A percentile compares a stretch with the other conserved stretches of the same genome.
Conservation (phyloP, 2,888 invertebrate species). For the Sabatieria punctata region DNA sequence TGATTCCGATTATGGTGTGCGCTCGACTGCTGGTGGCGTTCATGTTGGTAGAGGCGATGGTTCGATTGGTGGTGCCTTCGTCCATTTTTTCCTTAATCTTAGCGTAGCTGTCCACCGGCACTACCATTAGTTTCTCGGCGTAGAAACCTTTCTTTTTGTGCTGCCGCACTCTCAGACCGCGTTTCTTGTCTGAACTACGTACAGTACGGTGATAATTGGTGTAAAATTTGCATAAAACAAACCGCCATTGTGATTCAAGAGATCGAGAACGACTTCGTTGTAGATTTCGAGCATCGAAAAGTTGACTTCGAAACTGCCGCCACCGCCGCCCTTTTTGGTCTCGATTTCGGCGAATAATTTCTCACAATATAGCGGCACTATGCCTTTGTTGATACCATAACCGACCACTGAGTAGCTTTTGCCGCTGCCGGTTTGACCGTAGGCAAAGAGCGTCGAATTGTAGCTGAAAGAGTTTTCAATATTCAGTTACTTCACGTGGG, state of each 20-base stretch:
- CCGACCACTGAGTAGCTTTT: slow-evolving; percentile 42
- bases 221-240: background rate
- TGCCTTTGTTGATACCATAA: slow-evolving; percentile 40
- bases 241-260: slow-evolving; percentile 32
- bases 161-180: slow-evolving; percentile 37
- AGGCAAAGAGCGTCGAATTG: slow-evolving; percentile 40
- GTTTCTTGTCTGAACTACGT: slow-evolving; percentile 21
- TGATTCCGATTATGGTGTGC: slow-evolving; percentile 40
- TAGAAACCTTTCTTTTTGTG: slow-evolving; percentile 40
- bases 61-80: slow-evolving; percentile 39
- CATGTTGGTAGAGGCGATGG: slow-evolving; percentile 41
- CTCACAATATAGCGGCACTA: slow-evolving; percentile 39
- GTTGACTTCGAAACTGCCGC: slow-evolving; percentile 33
- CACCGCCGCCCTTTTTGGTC: slow-evolving; percentile 25
- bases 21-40: slow-evolving; percentile 40
- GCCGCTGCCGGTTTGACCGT: slow-evolving; percentile 41
- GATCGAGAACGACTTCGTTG: slow-evolving; percentile 42
- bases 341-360: slow-evolving; percentile 37
- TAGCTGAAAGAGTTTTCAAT: no score
- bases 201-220: background rate
- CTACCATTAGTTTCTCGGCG: slow-evolving; percentile 36
- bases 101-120: slow-evolving; percentile 34
- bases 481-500: no score
- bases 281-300: slow-evolving; percentile 43
- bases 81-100: slow-evolving; percentile 37